Base-by-base conservation (phyloP, 2,113 vertebrate species). In the Balaenoptera acutorostrata region DNA sequence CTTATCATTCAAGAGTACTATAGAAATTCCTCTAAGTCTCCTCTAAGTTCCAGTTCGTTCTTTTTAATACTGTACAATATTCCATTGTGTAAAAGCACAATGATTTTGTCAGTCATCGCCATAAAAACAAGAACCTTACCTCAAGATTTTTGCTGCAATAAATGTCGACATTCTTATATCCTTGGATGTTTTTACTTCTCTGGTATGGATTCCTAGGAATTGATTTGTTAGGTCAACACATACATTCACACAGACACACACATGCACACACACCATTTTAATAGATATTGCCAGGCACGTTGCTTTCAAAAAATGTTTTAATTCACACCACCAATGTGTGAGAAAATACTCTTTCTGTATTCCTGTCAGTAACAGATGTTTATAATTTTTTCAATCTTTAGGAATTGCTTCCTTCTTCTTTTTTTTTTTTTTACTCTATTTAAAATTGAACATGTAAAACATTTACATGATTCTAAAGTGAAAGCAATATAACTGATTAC, bases 231-330 rank as follows among this genome's bases (percentile, higher is more conserved):
- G n/a, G 33, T 80, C 41, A 83, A 80, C 25, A 78, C 69, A 84
- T 33, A 86, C 18, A 57, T 57, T 57, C 71, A 83, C 2, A 31
- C 41, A 69, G 55, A 7, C 55, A 36, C 25, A 78, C 69, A 84
- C 29, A 86, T 7, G 46, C 63, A 68, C 3, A 31, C n/a, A 77
- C 27, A 17, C 6, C n/a, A 82, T 82, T 97, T 97, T 96, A 87
- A 93, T 77, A 96, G 75, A 75, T 71, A 95, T 69, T 95, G 2
- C 36, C 49, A 96, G 52, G 61, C 68, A 96, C 63, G 68, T 92
- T 96, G 78, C 44, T 95, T 97, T 91, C 44, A 63, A 95, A 96
- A 97, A 82, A 72, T 97, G 91, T 98, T 97, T 97, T 96, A 95
- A 95, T 95, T 97, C 96, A 97, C 74, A 97, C 86, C 39, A 96